Conservation (phyloP, 2,888 invertebrate genomes). For the Capitulum mitella region DNA sequence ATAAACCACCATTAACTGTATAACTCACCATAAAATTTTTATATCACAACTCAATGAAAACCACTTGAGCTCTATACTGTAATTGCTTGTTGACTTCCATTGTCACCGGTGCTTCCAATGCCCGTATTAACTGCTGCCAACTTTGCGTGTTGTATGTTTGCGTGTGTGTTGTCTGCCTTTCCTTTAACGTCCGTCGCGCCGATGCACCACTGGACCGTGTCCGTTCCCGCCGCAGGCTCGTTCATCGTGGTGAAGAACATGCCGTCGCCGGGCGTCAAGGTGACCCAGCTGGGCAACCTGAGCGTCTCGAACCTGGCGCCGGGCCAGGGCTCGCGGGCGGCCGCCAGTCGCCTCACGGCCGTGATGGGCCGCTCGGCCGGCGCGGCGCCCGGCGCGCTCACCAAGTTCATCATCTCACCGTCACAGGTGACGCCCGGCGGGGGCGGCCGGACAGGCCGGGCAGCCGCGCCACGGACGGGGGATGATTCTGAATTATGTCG, state of each 20-base stretch:
- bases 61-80: no score
- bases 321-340: conserved; percentile 3
- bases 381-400: background rate
- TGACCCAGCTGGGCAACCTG: conserved; percentile 16
- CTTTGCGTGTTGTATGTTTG: no score
- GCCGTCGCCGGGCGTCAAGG: background rate
- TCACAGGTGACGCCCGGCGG: background rate
- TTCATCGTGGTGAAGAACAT: conserved; percentile 1
- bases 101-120: background rate
- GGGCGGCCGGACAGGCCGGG: background rate
- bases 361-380: conserved; percentile 3
- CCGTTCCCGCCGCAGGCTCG: background rate
- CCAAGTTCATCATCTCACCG: conserved; percentile 9
- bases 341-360: background rate
- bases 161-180: no score
- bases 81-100: no score
- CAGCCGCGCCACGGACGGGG: no score
- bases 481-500: no score
- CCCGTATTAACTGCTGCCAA: background rate
- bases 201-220: background rate
- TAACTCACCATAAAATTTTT: no score
- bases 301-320: conserved; percentile 6
- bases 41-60: no score
- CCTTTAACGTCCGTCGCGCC: no score
- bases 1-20: no score